phyloP scores from a whole-genome alignment of 2,888 invertebrate species.

The Latrodectus hesperus region DNA sequence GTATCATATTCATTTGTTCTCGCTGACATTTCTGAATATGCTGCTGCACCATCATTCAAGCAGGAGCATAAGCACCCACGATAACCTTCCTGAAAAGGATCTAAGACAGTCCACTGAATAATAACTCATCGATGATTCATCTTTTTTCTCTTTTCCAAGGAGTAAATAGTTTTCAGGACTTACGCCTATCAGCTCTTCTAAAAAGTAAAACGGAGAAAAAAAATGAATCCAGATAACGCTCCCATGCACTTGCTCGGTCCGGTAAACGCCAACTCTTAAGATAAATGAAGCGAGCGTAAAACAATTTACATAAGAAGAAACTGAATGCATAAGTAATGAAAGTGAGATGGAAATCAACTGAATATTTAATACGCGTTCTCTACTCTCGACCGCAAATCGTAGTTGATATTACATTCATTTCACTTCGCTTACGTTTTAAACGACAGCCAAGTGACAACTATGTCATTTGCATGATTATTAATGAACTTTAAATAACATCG shows the following conservation, averaged over 20 bases:
- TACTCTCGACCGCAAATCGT: background rate
- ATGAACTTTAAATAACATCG: constrained; percentile 10
- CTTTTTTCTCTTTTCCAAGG: background rate
- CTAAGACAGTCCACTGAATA: background rate
- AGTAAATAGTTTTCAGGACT: too few relatives aligned
- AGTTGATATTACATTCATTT: constrained; percentile 5
- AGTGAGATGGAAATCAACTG: constrained; percentile 44
- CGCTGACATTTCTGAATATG: too few relatives aligned
- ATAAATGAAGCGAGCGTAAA: constrained; percentile 54
- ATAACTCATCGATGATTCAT: background rate
- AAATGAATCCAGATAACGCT: constrained; percentile 28
- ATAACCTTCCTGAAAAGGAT: too few relatives aligned
- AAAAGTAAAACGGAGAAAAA: too few relatives aligned
- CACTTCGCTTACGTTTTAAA: background rate
- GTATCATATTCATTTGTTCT: too few relatives aligned
- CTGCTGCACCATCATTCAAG: too few relatives aligned
- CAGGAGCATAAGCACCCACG: too few relatives aligned
- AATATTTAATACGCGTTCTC: constrained; percentile 52
- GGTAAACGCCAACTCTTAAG: constrained; percentile 17
- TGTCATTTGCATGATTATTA: constrained; percentile 57
- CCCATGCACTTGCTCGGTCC: constrained; percentile 22
- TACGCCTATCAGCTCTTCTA: background rate
- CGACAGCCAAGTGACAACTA: background rate
- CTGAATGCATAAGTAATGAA: constrained; percentile 61
- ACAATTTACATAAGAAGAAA: constrained; percentile 65